Evolutionary conservation across 1,140 invertebrate genomes (phyloP), one percentile per base, ranked within the genome.

Genomic region (Euschistus heros): DNA sequence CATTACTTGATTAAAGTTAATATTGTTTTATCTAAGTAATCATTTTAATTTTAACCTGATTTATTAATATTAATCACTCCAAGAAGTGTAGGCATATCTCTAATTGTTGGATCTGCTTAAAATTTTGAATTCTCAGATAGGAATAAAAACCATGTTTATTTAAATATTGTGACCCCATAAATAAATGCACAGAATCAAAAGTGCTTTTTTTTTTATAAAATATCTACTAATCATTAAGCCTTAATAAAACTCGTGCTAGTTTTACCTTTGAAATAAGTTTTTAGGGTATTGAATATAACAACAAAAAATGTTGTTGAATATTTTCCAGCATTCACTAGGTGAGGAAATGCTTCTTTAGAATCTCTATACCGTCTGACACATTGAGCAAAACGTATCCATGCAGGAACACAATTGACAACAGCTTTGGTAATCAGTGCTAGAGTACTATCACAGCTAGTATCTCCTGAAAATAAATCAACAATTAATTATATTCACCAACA

Each of bases 381-480:
- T 75, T 92, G 90, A n/a, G 87, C 84, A 73, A 92, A 89, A 46
- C 91, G 82, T 72, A 92, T 88, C 86, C 88, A 92, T 8, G 91
- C 89, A 18, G 92, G 92, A 60, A 95, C 76, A 69, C 84, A 84
- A 26, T 82, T 80, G 0, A 92, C 81, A 20, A 93, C 74, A 15
- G 62, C 47, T 65, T 65, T 60, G n/a, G 57, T 68, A 13, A 66
- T 37, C 13, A 70, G n/a, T 22, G 62, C 68, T 14, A 60, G 37
- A 26, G 61, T 63, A 8, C 63, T 54, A 33, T 61, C 50, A 4
- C 59, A 62, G 20, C 42, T 62, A 47, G 57, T 54, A 27, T 57
- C 24, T 26, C 14, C 54, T 57, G 14, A 13, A 57, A 15, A 57
- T 10, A 57, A 24, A 3, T 13, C n/a, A 57, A 27, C 10, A 24